A percentile compares a stretch with the other conserved stretches of the same genome.
phyloP scores from a whole-genome alignment of 2,113 vertebrate species.

The Sphaerodactylus townsendi region DNA sequence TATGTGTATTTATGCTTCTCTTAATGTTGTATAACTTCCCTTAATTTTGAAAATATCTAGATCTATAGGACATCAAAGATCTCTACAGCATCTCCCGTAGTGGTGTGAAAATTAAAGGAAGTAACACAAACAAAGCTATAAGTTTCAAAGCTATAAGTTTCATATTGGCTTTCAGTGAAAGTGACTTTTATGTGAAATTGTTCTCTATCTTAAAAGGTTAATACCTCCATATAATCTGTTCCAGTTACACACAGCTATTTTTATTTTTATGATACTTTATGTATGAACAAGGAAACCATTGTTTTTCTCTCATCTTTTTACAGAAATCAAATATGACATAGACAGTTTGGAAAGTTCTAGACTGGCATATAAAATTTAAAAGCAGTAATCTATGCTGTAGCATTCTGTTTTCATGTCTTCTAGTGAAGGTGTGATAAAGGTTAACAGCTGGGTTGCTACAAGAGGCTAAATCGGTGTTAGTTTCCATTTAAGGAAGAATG shows the following conservation, averaged over 20 bases:
- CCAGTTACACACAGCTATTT: not conserved
- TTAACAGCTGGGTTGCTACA: slow-evolving; percentile 39
- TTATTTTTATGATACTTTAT: slow-evolving; percentile 9
- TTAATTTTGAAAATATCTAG: not conserved
- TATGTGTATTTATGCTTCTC: not conserved
- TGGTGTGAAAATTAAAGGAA: not conserved
- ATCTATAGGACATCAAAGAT: not conserved
- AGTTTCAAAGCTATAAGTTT: slow-evolving; percentile 3
- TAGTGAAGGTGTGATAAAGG: slow-evolving; percentile 54
- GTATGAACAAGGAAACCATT: not conserved
- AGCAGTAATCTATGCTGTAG: not conserved
- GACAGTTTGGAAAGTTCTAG: slow-evolving; percentile 4
- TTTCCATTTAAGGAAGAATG: slow-evolving; percentile 79
- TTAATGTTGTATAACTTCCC: not conserved
- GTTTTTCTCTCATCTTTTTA: not conserved
- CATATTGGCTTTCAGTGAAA: slow-evolving; percentile 25
- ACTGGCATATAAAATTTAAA: slow-evolving; percentile 11
- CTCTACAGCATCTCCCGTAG: not conserved
- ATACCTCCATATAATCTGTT: slow-evolving; percentile 1
- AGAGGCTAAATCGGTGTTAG: slow-evolving; percentile 57
- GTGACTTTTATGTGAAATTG: slow-evolving; percentile 48
- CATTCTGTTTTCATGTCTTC: slow-evolving; percentile 25
- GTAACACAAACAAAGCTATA: not conserved
- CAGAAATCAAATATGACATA: not conserved
- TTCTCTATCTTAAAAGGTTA: slow-evolving; percentile 37